Evolutionary conservation across 2,113 vertebrate genomes (phyloP), one percentile per base, ranked within the genome.

Genomic region (Tylochromis polylepis): DNA sequence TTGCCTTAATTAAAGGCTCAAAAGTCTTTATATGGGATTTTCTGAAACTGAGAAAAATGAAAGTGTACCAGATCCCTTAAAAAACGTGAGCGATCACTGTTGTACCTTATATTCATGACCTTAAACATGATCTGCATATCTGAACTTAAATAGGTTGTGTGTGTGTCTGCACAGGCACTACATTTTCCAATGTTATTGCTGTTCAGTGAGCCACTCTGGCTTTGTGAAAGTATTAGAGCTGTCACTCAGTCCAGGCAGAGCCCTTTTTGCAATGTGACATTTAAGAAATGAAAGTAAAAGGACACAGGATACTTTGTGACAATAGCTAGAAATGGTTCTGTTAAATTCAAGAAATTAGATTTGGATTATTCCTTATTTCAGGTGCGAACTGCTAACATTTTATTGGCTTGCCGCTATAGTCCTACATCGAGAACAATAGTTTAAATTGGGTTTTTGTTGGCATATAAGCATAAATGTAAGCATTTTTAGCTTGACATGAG

Each of bases 271-370:
- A 41, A 46, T 18, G 9, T 90, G 89, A 81, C 92, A 86, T 91
- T 92, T 89, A 86, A 53, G 31, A 84, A 88, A 56, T 22, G 14
- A 38, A 38, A 62, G 43, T 43, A 70, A 89, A 89, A 90, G 75
- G 79, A 83, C 79, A n/a, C n/a, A n/a, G n/a, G n/a, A n/a, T n/a
- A n/a, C n/a, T n/a, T n/a, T n/a, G n/a, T n/a, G n/a, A n/a, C n/a
- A n/a, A n/a, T n/a, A 81, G 41, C 2, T 22, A 34, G 27, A 85
- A 86, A 58, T 86, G 34, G 14, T 53, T 90, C 49, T 29, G 20
- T 81, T 91, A 8, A 85, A 79, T 65, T 70, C 2, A 34, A 62
- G 62, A 85, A 83, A 83, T 6, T 57, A 11, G 11, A 85, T 87
- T 88, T 16, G 5, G 41, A 57, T 81, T 53, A 27, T 20, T 36